phyloP scores from a whole-genome alignment of 1,140 invertebrate genomes.

The Drosophila kanapiae region DNA sequence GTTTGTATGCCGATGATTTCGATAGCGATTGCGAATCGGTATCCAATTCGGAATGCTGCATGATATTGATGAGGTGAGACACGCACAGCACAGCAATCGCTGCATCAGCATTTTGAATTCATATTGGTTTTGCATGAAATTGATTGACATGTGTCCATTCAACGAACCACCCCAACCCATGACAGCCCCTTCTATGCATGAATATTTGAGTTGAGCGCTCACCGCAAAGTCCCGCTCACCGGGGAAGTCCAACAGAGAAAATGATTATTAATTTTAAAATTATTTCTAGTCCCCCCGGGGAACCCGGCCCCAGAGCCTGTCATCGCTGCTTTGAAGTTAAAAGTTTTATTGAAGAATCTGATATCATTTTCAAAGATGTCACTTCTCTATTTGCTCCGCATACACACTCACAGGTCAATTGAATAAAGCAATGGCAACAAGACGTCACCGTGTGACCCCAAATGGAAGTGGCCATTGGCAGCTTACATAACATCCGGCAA shows the following conservation, averaged over 20 bases:
- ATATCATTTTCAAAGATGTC: slow-evolving; percentile 17
- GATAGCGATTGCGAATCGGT: slow-evolving; percentile 26
- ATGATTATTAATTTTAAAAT: slow-evolving; percentile 56
- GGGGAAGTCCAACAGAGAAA: slow-evolving; percentile 22
- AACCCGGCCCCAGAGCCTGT: slow-evolving; percentile 1
- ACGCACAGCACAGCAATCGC: slow-evolving; percentile 33
- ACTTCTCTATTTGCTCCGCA: background rate
- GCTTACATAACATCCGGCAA: slow-evolving; percentile 20
- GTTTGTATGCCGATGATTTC: slow-evolving; percentile 63
- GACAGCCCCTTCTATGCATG: background rate
- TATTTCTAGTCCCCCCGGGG: slow-evolving; percentile 29
- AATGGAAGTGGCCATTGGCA: slow-evolving; percentile 11
- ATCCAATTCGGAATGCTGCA: slow-evolving; percentile 20
- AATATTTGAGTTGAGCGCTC: slow-evolving; percentile 27
- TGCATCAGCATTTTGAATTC: slow-evolving; percentile 42
- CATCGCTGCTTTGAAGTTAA: slow-evolving; percentile 33
- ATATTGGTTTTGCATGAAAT: slow-evolving; percentile 47
- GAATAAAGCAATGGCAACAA: slow-evolving; percentile 1
- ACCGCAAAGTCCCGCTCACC: slow-evolving; percentile 28
- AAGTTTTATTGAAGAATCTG: slow-evolving; percentile 22
- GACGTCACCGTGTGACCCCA: slow-evolving; percentile 23
- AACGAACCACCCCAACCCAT: background rate
- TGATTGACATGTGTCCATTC: slow-evolving; percentile 46
- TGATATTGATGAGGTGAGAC: slow-evolving; percentile 47
- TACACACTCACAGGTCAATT: slow-evolving; percentile 9